Base-by-base conservation (phyloP, 2,113 vertebrate species). In the Podarcis muralis region DNA sequence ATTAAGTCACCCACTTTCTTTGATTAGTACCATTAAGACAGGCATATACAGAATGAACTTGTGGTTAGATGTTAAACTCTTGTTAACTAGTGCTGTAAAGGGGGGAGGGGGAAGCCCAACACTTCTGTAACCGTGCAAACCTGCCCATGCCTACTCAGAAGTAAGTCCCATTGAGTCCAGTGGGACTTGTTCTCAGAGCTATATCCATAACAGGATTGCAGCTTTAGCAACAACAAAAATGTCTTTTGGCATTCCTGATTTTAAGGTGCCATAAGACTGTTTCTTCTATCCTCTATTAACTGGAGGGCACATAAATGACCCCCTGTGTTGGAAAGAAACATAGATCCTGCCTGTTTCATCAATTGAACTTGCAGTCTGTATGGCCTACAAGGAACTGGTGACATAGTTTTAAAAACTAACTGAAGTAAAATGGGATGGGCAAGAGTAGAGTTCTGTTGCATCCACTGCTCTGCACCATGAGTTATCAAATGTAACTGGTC, bases 1-100 rank as follows among this genome's bases (percentile, higher is more conserved):
- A 91, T 97, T 97, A 98, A 97, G 95, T 91, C 87, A 85, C 86
- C 91, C 84, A 95, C 93, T 95, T 94, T 90, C 92, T 87, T 92
- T 86, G 65, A 62, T 35, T 84, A 95, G 77, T 91, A 83, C 74
- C 37, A 16, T 68, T 65, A 84, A 90, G 85, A 87, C 91, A 88
- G 90, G 90, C 90, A 91, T 93, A 90, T 91, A 90, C 84, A 69
- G 32, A 87, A 88, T 84, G 43, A 75, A 76, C 71, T 91, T 69
- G 40, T 69, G 27, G 86, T 32, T 83, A 3, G 89, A 88, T 82
- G 88, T 84, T 11, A 86, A 76, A 77, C 9, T 72, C 93, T 35
- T 72, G 35, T 48, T 16, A 43, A 68, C 75, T 37, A 57, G 30
- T 84, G 18, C 83, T 35, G 11, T 57, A 59, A 59, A 11, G 77